Evolutionary conservation across 2,888 invertebrate species (phyloP), one percentile per base, ranked within the genome.

Genomic region (Eupithecia dodoneata): DNA sequence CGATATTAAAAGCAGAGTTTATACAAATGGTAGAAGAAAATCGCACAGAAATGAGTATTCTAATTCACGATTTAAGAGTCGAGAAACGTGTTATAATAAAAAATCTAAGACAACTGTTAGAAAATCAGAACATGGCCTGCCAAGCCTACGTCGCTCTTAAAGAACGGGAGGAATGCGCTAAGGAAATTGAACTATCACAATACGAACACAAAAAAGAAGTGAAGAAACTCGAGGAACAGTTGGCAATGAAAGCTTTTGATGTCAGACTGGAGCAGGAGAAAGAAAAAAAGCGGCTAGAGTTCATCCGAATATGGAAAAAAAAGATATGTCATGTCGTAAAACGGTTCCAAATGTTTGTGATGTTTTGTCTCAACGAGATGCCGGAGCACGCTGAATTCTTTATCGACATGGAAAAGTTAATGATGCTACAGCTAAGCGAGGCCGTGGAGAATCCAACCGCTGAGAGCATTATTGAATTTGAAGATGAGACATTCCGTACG

Each of bases 361-460:
- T 86, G n/a, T 93, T 91, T 80, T 91, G 91, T 76, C 80, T 95
- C n/a, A 88, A 90, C 44, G 82, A 84, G 30, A 77, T 94, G 71
- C 95, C 95, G 2, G 91, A 93, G 18, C 88, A 94, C 72, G 92
- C 93, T 1, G 94, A 94, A 2, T 94, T 94, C 83, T 94, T 95
- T 80, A 87, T 92, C 65, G 91, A 94, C 71, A 89, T 94, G 87
- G 94, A 95, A 80, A 93, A 92, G 79, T 81, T 94, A 66, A 91
- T 95, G 92, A 81, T 94, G 81, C 75, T 94, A 74, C 95, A 95
- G 80, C 73, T 95, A 13, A 89, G 88, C 75, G 88, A 92, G 77
- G 85, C 86, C 3, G 75, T 90, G n/a, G 89, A 91, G 15, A 84
- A 90, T 59, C 92, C 93, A 0, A 82, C 80, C 4, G 86, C 83